These are phyloP conservation scores for Eulemur rufifrons DNA, from an alignment of 2,113 vertebrate species.

Conservation along the genomic window DNA sequence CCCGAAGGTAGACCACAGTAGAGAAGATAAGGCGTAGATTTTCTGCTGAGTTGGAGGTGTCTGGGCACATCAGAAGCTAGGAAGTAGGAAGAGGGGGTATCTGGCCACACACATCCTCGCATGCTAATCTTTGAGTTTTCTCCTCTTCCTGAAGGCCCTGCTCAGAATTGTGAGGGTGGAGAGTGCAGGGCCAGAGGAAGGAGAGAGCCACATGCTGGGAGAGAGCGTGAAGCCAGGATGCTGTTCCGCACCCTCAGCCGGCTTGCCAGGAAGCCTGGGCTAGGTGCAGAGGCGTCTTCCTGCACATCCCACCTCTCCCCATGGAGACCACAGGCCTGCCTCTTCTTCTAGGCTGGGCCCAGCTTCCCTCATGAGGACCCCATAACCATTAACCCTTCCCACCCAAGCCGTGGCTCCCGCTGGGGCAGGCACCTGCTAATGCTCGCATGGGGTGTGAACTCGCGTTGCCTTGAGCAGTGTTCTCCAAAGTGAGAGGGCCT, in stretches of 20 bases:
- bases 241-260: neutral
- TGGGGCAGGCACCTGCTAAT: neutral
- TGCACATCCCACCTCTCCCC: neutral
- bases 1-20: neutral
- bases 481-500: neutral
- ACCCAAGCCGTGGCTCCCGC: no score
- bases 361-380: neutral
- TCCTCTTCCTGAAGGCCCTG: neutral
- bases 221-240: neutral
- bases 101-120: neutral
- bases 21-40: neutral
- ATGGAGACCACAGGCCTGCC: neutral
- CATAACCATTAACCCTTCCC: neutral
- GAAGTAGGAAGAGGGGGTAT: neutral
- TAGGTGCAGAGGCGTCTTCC: no score
- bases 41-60: neutral
- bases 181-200: fast-evolving
- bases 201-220: neutral
- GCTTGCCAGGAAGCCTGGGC: neutral
- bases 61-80: neutral
- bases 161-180: neutral
- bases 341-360: neutral
- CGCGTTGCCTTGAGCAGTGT: fast-evolving
- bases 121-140: neutral
- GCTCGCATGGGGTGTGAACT: fast-evolving